Base-by-base conservation (phyloP, 2,113 vertebrate genomes). In the Calcarius ornatus region DNA sequence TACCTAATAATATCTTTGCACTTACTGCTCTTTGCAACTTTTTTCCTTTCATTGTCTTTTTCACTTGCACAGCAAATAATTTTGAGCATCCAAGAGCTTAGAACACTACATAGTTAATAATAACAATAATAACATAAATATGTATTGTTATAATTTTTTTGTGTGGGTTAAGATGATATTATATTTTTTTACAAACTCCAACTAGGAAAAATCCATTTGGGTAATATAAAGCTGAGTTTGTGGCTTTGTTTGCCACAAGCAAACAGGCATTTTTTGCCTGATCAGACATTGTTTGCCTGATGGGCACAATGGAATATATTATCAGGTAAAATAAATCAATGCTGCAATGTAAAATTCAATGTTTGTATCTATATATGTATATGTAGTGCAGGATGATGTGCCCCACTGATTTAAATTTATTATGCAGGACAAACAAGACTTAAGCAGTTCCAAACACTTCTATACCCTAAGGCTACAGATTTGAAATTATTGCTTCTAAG, bases 361-460 rank as follows among this genome's bases (percentile, higher is more conserved):
- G 37, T 43, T 1, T 28, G 4, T 57, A 1, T 30, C 6, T 57
- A 15, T 37, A 18, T 50, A 22, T 42, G 1, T 28, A 5, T 45
- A 1, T 30, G 8, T 65, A 12, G 10, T 65, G 12, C 7, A 51
- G 16, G 15, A 76, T n/a, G 18, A n/a, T 64, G 53, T 65, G 42
- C 53, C 16, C 37, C 9, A 15, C 53, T 86, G 54, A 65, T 73
- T 42, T 65, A 51, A 69, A 77, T 13, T 69, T 79, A 17, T 77
- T 69, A 40, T 28, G 22, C 13, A 40, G 31, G 35, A 65, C 17
- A 91, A 92, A 33, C 12, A 76, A 72, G 50, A 60, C 35, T 51
- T 43, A 16, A 51, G 40, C 24, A 37, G 18, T 72, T 94, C 22
- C 23, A 14, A 70, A 33, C 11, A 47, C 15, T 65, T 78, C 40